Evolutionary conservation across 2,797 vertebrate genomes (phyloP), one percentile per base, ranked within the genome.

Genomic region (Acipenser oxyrinchus): DNA sequence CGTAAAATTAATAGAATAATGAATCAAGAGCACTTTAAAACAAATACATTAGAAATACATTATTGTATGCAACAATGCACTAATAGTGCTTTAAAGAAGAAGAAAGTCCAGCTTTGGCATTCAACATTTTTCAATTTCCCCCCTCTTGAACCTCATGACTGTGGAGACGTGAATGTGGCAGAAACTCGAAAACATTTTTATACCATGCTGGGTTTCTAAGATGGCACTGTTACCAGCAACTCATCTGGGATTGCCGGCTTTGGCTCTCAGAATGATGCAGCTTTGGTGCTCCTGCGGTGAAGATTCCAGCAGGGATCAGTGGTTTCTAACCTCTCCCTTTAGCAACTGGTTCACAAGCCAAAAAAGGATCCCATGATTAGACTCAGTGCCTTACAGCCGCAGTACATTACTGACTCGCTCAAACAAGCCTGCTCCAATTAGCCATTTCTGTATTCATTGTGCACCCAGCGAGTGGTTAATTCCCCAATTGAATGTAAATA

Each of bases 401-500:
- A 37, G 37, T 4, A 37, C 37, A 60, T 48, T 50, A 3, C 49
- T 53, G 6, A 8, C 13, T 18, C n/a, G 48, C 62, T 23, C 64
- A 49, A 48, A 50, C 18, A 23, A n/a, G 4, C 23, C 49, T 37
- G 23, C 51, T 70, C 60, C 10, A 51, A 55, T 66, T 70, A 50
- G 15, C 51, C 10, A 15, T 66, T 66, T 66, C 64, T 10, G 15
- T 57, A 15, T 48, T 18, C 53, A 52, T 50, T 12, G 6, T 51
- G 18, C 64, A 37, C 64, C 51, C 60, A 48, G 64, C 37, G 60
- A 70, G 13, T 13, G 8, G 51, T 52, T 50, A 66, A 70, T 49
- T 66, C 68, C 57, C 55, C 59, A 59, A 50, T 7, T 57, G 60
- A 66, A 51, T 57, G 49, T 15, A 18, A 53, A 53, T 69, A 53